Evolutionary conservation across 2,888 invertebrate genomes (phyloP).

Genomic region (Caenorhabditis becei): DNA sequence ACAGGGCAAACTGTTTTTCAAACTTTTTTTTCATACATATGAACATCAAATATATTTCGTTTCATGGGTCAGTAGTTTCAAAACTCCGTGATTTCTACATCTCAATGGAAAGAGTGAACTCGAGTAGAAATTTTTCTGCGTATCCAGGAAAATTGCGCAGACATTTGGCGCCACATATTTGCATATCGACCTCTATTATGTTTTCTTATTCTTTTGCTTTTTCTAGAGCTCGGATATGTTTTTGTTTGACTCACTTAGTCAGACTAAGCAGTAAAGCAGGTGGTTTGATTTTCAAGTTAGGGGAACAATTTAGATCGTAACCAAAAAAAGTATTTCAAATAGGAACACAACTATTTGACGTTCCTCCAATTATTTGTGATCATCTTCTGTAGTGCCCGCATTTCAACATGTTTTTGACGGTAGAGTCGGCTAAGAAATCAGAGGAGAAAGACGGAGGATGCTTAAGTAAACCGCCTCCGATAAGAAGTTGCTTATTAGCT

Average conservation of each 20-base stretch:
- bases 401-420: constrained; percentile 30
- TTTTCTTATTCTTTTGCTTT: neutral
- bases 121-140: constrained; percentile 30
- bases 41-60: too few relatives aligned
- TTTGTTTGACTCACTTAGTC: too few relatives aligned
- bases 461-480: constrained; percentile 59
- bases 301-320: too few relatives aligned
- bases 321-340: too few relatives aligned
- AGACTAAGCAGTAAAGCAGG: too few relatives aligned
- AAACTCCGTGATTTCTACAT: constrained; percentile 4
- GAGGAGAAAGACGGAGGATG: constrained; percentile 27
- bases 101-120: constrained; percentile 28
- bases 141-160: neutral
- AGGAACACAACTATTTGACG: too few relatives aligned
- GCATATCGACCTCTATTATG: constrained; percentile 38
- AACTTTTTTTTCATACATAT: too few relatives aligned
- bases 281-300: too few relatives aligned
- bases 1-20: too few relatives aligned
- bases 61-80: too few relatives aligned
- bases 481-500: constrained; percentile 63
- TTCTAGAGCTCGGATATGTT: too few relatives aligned
- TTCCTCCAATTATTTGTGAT: neutral
- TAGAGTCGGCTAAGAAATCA: constrained; percentile 10
- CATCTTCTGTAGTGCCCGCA: constrained; percentile 15
- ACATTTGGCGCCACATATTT: constrained; percentile 54